These are phyloP conservation scores for Carollia perspicillata DNA, from an alignment of 2,113 vertebrate species.

Conservation along the genomic window DNA sequence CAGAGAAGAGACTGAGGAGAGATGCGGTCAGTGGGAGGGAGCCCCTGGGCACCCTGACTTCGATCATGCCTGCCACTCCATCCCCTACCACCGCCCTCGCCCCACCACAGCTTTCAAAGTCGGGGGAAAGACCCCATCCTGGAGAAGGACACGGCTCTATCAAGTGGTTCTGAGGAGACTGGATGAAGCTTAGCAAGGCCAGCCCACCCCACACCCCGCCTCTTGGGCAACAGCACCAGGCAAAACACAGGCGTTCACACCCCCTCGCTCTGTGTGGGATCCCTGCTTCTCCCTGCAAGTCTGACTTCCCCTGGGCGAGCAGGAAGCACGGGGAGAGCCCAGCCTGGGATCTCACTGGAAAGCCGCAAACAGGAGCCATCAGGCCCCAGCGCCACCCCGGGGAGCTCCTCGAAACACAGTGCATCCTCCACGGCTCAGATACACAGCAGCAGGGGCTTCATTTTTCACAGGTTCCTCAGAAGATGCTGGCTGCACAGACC, in stretches of 20 bases:
- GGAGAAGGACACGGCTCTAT: background rate
- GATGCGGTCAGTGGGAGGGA: rapidly evolving
- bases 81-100: background rate
- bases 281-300: no score
- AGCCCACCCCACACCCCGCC: background rate
- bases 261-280: rapidly evolving
- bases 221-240: background rate
- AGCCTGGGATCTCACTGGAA: background rate
- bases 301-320: background rate
- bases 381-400: no score
- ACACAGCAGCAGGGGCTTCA: background rate
- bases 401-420: background rate
- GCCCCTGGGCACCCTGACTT: background rate
- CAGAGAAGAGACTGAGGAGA: background rate
- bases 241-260: background rate
- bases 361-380: background rate
- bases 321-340: background rate
- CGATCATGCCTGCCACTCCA: rapidly evolving
- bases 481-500: background rate
- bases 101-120: background rate
- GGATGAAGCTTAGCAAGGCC: background rate
- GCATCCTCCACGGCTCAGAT: no score
- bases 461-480: background rate
- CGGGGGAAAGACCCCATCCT: rapidly evolving
- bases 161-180: background rate